Evolutionary conservation across 2,797 vertebrate genomes (phyloP), one percentile per base, ranked within the genome.

Genomic region (Lutjanus campechanus): DNA sequence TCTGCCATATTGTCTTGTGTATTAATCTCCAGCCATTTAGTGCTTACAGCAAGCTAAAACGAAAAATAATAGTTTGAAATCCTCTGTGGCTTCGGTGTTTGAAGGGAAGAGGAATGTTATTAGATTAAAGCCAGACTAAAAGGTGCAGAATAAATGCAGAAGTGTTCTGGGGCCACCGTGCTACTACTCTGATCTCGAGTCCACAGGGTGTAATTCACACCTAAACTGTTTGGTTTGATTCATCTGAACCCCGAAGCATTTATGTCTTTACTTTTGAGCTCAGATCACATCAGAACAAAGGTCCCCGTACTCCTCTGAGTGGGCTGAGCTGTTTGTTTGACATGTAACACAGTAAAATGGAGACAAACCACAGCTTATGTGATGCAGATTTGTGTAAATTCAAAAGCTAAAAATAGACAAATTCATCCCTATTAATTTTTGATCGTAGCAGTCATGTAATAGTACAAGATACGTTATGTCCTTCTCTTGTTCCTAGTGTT

Each of bases 161-260:
- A 62, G 54, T 59, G 50, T 51, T 81, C 29, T 66, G 63, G 63
- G 47, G 46, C 59, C 41, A 22, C 44, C 46, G 54, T 20, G 54
- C 17, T 11, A 29, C 29, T 29, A 10, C 73, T 67, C 44, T 64
- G 13, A 29, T 43, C 19, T 73, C 0, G 0, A 36, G 59, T 79
- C 84, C 74, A 46, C 11, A 43, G 60, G 68, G 76, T 66, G 69
- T 44, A 22, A 87, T 68, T 86, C 68, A 62, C 49, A 65, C 72
- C 50, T 56, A 0, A 53, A 50, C 65, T 69, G 73, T 68, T 77
- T 16, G 40, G 40, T 78, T 68, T 71, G 72, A 68, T 72, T 80
- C 12, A 69, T 53, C 74, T 66, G 59, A 77, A 36, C 51, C 25
- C 46, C 1, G 29, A 13, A 78, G 53, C 59, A 43, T 69, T 76